Base-by-base conservation (phyloP, 2,797 vertebrate genomes). In the Protosalanx chinensis region DNA sequence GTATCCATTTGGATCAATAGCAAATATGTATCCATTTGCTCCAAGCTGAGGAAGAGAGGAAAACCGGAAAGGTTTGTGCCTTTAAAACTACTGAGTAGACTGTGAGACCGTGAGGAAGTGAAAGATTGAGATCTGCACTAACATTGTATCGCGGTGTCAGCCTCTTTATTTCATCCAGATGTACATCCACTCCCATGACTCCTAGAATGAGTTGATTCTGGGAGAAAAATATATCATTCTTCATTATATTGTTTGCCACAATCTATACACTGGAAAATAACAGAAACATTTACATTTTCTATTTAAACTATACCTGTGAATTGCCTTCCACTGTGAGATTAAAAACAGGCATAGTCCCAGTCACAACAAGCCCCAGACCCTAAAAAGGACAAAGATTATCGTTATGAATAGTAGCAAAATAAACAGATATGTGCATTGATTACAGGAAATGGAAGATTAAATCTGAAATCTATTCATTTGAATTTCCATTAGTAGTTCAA, bases 121-220 rank as follows among this genome's bases (percentile, higher is more conserved):
- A 20, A 41, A 23, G 57, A 62, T 15, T 29, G 13, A 30, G 58
- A 60, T 5, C 15, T 76, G 62, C 53, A 81, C 88, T 79, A 81
- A 93, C 93, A 67, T 91, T 93, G 79, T 91, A 98, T 68, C 94
- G 94, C 0, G 96, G 96, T 0, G 96, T 98, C 81, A 99, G 91
- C 77, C 90, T 95, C 89, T 97, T 98, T 89, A 99, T 97, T 84
- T 99, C 97, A 0, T 96, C 95, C 68, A 99, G 93, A 85, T 97
- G 95, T 72, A 99, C 96, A 0, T 99, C 98, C 0, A 99, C 96
- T 65, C 97, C 98, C 96, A 99, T 98, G 75, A 99, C 98, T 0
- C 98, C 98, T 70, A 99, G 90, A 85, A 99, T 98, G 74, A 99
- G 93, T 91, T 99, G 98, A 89, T 98, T 99, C 96, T 99, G 90